These are phyloP conservation scores for Unio delphinus DNA, from an alignment of 2,888 invertebrate genomes.

Conservation along the genomic window DNA sequence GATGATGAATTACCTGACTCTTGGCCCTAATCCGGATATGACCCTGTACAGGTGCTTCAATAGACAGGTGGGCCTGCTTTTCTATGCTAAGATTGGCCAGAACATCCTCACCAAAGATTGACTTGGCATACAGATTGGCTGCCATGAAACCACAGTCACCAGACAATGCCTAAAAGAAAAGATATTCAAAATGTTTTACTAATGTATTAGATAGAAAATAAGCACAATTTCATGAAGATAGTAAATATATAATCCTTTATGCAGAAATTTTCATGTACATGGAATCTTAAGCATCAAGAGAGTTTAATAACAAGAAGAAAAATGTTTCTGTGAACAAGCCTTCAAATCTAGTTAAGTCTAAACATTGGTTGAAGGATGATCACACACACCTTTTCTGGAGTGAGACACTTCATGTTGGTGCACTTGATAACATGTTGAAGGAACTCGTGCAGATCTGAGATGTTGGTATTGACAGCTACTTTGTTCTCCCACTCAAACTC, in stretches of 20 bases:
- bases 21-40: conserved; percentile 98
- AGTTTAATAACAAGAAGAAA: too few relatives aligned
- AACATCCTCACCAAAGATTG: conserved; percentile 96
- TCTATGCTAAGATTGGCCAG: conserved; percentile 99
- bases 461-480: conserved; percentile 90
- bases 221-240: not conserved
- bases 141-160: conserved; percentile 99
- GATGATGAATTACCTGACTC: conserved; percentile 83
- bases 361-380: too few relatives aligned
- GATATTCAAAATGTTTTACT: conserved; percentile 1
- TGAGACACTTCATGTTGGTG: conserved; percentile 99
- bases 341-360: too few relatives aligned
- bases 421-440: conserved; percentile 91
- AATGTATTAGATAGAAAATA: not conserved
- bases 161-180: conserved; percentile 81
- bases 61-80: conserved; percentile 75
- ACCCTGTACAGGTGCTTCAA: conserved; percentile 89
- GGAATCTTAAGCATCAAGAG: too few relatives aligned
- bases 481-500: conserved; percentile 99
- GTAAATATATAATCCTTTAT: not conserved
- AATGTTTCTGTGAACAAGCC: too few relatives aligned
- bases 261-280: too few relatives aligned
- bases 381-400: conserved; percentile 87
- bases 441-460: conserved; percentile 93
- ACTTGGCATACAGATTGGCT: conserved; percentile 98